Evolutionary conservation across 2,888 invertebrate genomes (phyloP).

Genomic region (Bedellia somnulentella): DNA sequence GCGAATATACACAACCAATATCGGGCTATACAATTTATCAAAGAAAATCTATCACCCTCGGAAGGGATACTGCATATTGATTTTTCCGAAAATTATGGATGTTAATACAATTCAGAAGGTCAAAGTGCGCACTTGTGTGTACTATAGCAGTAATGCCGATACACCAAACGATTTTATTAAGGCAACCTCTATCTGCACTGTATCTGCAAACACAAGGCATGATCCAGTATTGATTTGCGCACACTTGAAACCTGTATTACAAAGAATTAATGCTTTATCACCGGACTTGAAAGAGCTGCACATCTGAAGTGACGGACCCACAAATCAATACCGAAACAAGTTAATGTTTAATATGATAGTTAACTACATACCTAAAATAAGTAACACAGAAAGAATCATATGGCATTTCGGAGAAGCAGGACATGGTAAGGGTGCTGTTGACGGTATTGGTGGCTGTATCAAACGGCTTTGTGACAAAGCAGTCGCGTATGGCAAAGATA

Average conservation of each 20-base stretch:
- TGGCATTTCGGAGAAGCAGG: conserved; percentile 7
- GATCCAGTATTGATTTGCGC: neutral
- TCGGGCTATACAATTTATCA: neutral
- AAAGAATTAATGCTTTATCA: neutral
- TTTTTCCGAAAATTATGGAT: conserved; percentile 11
- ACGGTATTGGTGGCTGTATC: conserved; percentile 4
- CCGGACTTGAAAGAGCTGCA: conserved; percentile 1
- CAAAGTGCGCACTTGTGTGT: conserved; percentile 8
- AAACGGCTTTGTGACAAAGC: no score
- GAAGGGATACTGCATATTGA: conserved; percentile 4
- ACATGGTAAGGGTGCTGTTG: conserved; percentile 9
- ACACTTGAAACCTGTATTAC: neutral
- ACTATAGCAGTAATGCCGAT: neutral
- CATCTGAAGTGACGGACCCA: neutral
- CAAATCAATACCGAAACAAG: neutral
- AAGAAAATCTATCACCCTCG: neutral
- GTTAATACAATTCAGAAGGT: conserved; percentile 9
- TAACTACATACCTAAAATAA: neutral
- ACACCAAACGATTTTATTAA: neutral
- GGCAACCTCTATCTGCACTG: neutral
- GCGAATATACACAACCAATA: conserved; percentile 3
- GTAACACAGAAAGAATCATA: neutral
- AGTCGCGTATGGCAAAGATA: no score
- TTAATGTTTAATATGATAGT: neutral
- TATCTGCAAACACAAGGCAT: neutral